Evolutionary conservation across 2,888 invertebrate genomes (phyloP), one percentile per base, ranked within the genome.

Genomic region (Meliscaeva auricollis): DNA sequence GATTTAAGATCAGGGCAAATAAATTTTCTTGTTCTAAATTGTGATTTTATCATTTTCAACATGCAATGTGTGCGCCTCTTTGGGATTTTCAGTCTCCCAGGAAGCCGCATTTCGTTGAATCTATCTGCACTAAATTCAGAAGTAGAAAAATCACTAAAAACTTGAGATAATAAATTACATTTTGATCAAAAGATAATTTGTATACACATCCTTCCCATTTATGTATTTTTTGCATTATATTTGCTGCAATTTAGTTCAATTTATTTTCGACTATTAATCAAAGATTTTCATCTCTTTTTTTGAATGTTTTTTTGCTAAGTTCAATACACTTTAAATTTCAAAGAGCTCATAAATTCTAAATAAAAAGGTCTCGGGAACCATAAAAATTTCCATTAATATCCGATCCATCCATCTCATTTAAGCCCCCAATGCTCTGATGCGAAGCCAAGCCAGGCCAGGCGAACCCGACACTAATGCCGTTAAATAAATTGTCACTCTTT

Each of bases 401-500:
- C 69, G 56, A 74, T 66, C 26, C 70, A 58, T 62, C 64, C 66
- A 56, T 46, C 56, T 44, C 58, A 84, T 84, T 84, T 60, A 72
- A 79, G 41, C 72, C 75, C 52, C 20, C 35, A 35, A 6, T 1
- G 35, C 9, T 6, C 9, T 35, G 35, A 15, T 22, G 22, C 41
- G 15, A 35, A 3, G 41, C 30, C 54, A 30, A 6, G 11, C 58
- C 56, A 17, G n/a, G n/a, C n/a, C 66, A 38, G 9, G 38, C 35
- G 35, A 56, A 54, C n/a, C 44, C 70, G 70, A 75, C 79, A 46
- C 80, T 80, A 84, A 84, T 84, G 75, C 75, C 79, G 52, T 70
- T 79, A 60, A 80, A 84, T 84, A 84, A 84, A 84, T 84, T 84
- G 70, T 80, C 84, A 35, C 70, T 75, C 66, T 50, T 56, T 60